Evolutionary conservation across 1,140 invertebrate genomes (phyloP), one percentile per base, ranked within the genome.

Genomic region (Rhopalosiphum padi): DNA sequence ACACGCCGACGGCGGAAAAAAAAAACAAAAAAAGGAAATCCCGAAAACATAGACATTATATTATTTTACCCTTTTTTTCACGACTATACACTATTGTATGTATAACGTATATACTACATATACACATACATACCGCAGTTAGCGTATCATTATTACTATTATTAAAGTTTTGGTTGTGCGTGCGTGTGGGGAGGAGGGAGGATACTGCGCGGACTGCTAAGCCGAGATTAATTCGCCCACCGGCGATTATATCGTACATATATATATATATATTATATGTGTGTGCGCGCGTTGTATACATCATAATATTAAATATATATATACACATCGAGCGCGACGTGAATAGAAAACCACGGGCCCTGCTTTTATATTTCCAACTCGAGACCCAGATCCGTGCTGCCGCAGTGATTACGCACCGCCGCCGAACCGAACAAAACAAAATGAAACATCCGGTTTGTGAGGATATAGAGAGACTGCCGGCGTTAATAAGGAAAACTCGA

Each of bases 401-500:
- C 37, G 5, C 43, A n/a, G 85, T 87, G 85, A 87, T 87, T 87
- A 87, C n/a, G 4, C 41, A 41, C 41, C 22, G 41, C 37, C 23
- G 41, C 25, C 85, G 43, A 86, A 86, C 83, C 41, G 41, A 87
- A 86, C 83, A 41, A 43, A 41, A 83, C 82, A 35, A 83, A 83
- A 83, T 41, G 82, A 86, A 86, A 86, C 83, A 86, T 86, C 83
- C 83, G 83, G 83, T 46, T 41, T 41, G 23, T 25, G 85, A 23
- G 21, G 41, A 41, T 41, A 41, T 41, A 41, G 41, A n/a, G 43
- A 46, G 9, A n/a, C 41, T 51, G 48, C 48, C 48, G 48, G 15
- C 41, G 85, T 86, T 86, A 86, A 43, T 86, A 86, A 86, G 83
- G 83, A 86, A 86, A 43, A 86, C 41, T 43, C 83, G 83, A 86